Evolutionary conservation across 1,140 invertebrate genomes (phyloP).

Genomic region (Caenorhabditis brenneri): DNA sequence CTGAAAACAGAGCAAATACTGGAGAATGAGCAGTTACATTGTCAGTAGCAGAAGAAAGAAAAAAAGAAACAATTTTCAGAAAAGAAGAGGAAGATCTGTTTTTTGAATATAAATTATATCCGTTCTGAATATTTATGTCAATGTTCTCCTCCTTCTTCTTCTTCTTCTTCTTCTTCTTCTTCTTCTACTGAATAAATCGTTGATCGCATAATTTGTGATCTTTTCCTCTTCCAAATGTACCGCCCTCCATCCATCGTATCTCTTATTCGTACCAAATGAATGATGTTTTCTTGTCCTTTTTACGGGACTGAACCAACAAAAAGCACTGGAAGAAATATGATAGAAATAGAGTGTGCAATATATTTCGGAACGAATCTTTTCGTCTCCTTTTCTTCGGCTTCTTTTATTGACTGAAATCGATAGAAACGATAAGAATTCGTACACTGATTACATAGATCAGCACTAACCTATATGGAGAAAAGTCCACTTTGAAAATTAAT

Average conservation of each 20-base stretch:
- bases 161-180: neutral
- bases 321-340: neutral
- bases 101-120: neutral
- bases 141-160: neutral
- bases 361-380: neutral
- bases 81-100: neutral
- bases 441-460: neutral
- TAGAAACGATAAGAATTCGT: neutral
- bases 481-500: slow-evolving; percentile 29
- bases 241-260: neutral
- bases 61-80: neutral
- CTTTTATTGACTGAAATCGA: no score
- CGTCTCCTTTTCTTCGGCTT: neutral
- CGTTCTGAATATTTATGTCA: neutral
- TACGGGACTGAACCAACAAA: neutral
- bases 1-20: neutral
- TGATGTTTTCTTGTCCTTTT: slow-evolving; percentile 18
- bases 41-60: neutral
- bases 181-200: neutral
- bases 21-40: neutral
- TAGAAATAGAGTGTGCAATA: neutral
- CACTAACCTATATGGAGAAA: neutral
- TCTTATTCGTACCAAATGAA: neutral
- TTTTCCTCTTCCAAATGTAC: neutral
- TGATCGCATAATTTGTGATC: neutral